Base-by-base conservation (phyloP, 2,888 invertebrate species). In the Tiliacea citrago region DNA sequence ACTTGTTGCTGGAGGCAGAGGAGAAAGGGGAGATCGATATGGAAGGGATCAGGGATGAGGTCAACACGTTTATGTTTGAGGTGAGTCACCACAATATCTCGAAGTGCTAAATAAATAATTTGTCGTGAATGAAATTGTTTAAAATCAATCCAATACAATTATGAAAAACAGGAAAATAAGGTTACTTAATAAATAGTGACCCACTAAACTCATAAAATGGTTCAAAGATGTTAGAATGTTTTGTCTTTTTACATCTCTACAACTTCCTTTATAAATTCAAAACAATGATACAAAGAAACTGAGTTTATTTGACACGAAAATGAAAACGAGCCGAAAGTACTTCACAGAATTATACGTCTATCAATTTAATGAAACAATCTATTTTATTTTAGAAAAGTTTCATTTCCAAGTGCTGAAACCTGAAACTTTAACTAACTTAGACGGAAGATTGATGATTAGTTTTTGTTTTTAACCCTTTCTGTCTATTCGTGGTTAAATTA, bases 31-130 rank as follows among this genome's bases (percentile, higher is more conserved):
- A 96, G 81, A 93, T 98, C 42, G 97, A 97, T 57, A 95, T 97
- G 84, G 92, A 97, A 39, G 97, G 97, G 60, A 97, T 98, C 78
- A 95, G 97, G 73, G 97, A 98, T 88, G 97, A 98, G 93, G 97
- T 98, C 0, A 97, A 98, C 84, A 98, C 98, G 0, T 97, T 98
- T 85, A 97, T 98, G 86, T 87, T 87, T 81, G 86, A 83, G 72
- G 88, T 88, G 74, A 76, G 72, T 67, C 21, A n/a, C 0, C 6
- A 21, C 0, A n/a, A 29, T 16, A 0, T 18, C 9, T 39, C 18
- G 8, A 39, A 45, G 12, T 13, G 16, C 18, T 49, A 7, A 42
- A 12, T 67, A 39, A 42, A 0, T 51, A 24, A 51, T n/a, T 29
- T 45, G 1, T n/a, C 16, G 13, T 51, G 1, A 42, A 29, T 7